Percentiles rank a stretch among this genome's conserved stretches.
Conservation (phyloP, 2,888 invertebrate genomes). For the Mantis religiosa region DNA sequence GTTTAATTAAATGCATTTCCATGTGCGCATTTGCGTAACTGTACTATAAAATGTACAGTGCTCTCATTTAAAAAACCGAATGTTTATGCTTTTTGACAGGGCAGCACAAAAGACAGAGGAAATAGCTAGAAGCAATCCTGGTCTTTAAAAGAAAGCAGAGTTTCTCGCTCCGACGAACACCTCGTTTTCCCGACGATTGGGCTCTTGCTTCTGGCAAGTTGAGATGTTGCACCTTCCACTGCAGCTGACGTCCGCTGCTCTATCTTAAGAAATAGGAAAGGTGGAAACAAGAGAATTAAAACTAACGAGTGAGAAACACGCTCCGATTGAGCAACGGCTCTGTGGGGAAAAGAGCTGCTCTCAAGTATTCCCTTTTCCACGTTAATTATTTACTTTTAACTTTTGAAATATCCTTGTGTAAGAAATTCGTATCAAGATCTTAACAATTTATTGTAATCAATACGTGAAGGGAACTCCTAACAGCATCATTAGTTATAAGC, state of each 20-base stretch:
- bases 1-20: background rate
- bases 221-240: slow-evolving; percentile 25
- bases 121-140: background rate
- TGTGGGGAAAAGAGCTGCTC: background rate
- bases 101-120: background rate
- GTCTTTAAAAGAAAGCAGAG: background rate
- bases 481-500: too few species aligned
- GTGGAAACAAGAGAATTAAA: background rate
- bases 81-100: background rate
- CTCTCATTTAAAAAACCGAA: background rate
- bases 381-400: too few species aligned
- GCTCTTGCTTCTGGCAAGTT: slow-evolving; percentile 26
- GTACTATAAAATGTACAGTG: background rate
- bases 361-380: too few species aligned
- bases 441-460: too few species aligned
- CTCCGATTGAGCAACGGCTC: background rate
- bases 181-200: slow-evolving; percentile 29
- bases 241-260: slow-evolving; percentile 22
- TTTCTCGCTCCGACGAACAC: slow-evolving; percentile 26
- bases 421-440: too few species aligned
- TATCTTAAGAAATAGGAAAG: background rate
- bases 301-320: background rate
- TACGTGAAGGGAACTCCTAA: too few species aligned
- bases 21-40: background rate
- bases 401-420: too few species aligned